phyloP scores from a whole-genome alignment of 2,888 invertebrate species.

The Limnephilus marmoratus region DNA sequence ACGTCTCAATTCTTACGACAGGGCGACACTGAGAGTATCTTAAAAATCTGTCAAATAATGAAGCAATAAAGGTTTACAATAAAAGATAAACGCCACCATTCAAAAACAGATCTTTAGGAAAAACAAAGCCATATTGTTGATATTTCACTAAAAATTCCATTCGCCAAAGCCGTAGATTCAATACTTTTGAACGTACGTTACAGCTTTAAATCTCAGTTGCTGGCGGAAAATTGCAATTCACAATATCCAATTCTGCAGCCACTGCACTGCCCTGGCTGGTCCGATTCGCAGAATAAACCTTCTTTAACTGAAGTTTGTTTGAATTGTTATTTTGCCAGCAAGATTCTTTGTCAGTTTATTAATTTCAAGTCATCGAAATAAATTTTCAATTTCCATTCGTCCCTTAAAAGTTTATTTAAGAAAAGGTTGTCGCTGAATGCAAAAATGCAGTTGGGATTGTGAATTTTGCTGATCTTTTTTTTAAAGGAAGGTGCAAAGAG shows the following conservation, averaged over 20 bases:
- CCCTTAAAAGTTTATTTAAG: neutral
- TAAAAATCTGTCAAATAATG: too few relatives aligned
- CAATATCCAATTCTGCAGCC: neutral
- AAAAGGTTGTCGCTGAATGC: neutral
- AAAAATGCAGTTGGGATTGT: too few relatives aligned
- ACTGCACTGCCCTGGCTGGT: neutral
- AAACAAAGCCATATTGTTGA: neutral
- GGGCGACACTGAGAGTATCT: too few relatives aligned
- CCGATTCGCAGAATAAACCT: neutral
- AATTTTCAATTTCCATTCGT: neutral
- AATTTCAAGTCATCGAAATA: neutral
- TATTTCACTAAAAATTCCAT: neutral
- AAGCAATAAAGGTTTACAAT: too few relatives aligned
- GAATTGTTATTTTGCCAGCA: neutral
- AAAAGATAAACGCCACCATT: neutral
- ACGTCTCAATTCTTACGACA: too few relatives aligned
- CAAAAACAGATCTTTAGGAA: neutral
- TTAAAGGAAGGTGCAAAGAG: too few relatives aligned
- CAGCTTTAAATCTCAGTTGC: neutral
- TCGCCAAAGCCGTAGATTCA: conserved; percentile 2
- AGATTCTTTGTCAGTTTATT: neutral
- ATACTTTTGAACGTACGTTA: neutral
- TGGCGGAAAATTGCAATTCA: neutral
- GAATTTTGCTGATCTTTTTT: too few relatives aligned
- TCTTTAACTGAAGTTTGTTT: neutral